phyloP scores from a whole-genome alignment of 2,888 invertebrate genomes.

The Keiferia lycopersicella region DNA sequence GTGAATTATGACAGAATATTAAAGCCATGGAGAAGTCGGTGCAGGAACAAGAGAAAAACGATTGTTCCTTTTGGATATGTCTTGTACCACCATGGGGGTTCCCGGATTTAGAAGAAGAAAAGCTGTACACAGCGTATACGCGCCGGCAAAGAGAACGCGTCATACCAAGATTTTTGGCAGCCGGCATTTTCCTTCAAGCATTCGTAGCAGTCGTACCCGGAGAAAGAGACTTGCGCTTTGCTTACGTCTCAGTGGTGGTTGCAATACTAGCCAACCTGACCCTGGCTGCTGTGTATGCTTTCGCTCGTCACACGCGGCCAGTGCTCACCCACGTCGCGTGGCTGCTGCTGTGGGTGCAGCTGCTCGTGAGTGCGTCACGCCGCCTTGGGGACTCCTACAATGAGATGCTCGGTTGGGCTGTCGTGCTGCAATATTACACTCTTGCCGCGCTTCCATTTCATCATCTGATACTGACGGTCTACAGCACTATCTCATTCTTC shows the following conservation, averaged over 20 bases:
- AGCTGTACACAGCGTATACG: slow-evolving; percentile 66
- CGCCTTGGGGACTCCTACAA: slow-evolving; percentile 71
- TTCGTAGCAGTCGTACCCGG: slow-evolving; percentile 68
- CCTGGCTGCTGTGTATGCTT: slow-evolving; percentile 52
- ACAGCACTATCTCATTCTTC: slow-evolving; percentile 55
- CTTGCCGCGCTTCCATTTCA: slow-evolving; percentile 87
- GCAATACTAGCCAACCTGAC: slow-evolving; percentile 52
- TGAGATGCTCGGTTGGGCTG: slow-evolving; percentile 88
- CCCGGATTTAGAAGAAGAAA: slow-evolving; percentile 62
- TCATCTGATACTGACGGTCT: slow-evolving; percentile 54
- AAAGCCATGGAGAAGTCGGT: slow-evolving; percentile 60
- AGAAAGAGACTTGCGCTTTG: slow-evolving; percentile 58
- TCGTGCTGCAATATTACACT: slow-evolving; percentile 87
- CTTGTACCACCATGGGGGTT: slow-evolving; percentile 69
- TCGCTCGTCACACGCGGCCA: slow-evolving; percentile 62
- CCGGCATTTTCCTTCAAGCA: slow-evolving; percentile 61
- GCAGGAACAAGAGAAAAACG: slow-evolving; percentile 49
- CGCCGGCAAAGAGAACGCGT: slow-evolving; percentile 67
- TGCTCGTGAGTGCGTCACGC: slow-evolving; percentile 71
- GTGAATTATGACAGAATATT: slow-evolving; percentile 2
- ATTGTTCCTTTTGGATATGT: slow-evolving; percentile 52
- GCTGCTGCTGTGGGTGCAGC: slow-evolving; percentile 79
- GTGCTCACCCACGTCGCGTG: slow-evolving; percentile 85
- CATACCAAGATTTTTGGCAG: slow-evolving; percentile 61
- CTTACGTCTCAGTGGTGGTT: slow-evolving; percentile 54